phyloP scores from a whole-genome alignment of 2,797 vertebrate genomes.

The Danio albolineatus region DNA sequence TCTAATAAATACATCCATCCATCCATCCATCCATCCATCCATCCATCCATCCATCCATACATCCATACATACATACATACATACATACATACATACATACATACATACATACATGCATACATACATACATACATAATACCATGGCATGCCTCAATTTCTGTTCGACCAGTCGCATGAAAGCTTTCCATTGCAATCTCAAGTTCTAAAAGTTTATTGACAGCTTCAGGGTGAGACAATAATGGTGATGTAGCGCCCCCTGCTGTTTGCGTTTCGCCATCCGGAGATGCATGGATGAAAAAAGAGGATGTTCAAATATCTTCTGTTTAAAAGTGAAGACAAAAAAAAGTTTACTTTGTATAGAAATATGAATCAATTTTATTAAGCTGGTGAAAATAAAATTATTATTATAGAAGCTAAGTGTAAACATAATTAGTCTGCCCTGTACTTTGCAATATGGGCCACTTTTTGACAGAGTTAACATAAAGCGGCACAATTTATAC shows the following conservation, averaged over 20 bases:
- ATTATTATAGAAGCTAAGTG: too few relatives aligned
- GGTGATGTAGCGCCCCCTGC: conserved; percentile 51
- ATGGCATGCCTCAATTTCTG: neutral
- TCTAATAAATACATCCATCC: too few relatives aligned
- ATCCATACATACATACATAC: too few relatives aligned
- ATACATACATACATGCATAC: too few relatives aligned
- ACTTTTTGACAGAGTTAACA: neutral
- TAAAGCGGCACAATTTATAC: neutral
- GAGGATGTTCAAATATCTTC: neutral
- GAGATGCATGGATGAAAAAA: neutral
- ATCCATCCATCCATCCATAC: too few relatives aligned
- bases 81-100: too few relatives aligned
- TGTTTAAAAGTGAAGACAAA: neutral
- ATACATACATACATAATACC: too few relatives aligned
- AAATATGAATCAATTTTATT: neutral
- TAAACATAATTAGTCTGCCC: too few relatives aligned
- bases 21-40: too few relatives aligned
- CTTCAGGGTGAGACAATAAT: neutral
- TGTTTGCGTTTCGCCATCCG: neutral
- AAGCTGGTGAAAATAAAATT: neutral
- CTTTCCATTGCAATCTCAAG: neutral
- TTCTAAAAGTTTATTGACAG: neutral
- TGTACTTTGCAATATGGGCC: neutral
- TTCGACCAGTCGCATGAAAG: neutral
- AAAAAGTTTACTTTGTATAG: too few relatives aligned